Percentiles rank a stretch among this genome's conserved stretches.
Evolutionary conservation across 1,140 invertebrate species (phyloP).

Genomic region (Delia radicum): DNA sequence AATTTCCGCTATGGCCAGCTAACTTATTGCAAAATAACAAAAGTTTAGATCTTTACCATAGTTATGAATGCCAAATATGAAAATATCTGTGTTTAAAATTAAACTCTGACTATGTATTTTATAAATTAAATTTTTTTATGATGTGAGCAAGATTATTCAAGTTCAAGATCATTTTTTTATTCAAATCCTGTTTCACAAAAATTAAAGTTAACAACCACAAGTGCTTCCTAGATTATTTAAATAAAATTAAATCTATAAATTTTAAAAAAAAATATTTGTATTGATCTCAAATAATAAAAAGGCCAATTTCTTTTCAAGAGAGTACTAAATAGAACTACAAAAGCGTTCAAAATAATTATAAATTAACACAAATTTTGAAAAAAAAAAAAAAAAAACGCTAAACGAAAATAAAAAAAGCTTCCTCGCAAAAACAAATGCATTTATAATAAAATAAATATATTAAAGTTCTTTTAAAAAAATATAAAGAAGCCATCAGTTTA

Average conservation of each 20-base stretch:
- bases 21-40: too few species aligned
- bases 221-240: neutral
- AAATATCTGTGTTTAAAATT: too few species aligned
- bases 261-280: neutral
- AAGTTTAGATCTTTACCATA: too few species aligned
- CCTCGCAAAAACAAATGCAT: slow-evolving; percentile 9
- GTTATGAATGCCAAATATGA: too few species aligned
- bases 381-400: neutral
- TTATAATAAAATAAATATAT: neutral
- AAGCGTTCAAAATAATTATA: neutral
- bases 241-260: neutral
- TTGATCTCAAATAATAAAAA: neutral
- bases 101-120: too few species aligned
- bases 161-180: too few species aligned
- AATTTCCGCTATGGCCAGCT: too few species aligned
- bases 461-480: neutral
- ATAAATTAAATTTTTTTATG: too few species aligned
- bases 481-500: neutral
- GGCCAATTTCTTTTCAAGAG: slow-evolving; percentile 3
- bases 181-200: too few species aligned
- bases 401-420: neutral
- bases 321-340: neutral
- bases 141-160: too few species aligned
- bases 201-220: neutral
- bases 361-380: neutral